Evolutionary conservation across 1,140 invertebrate species (phyloP).

Genomic region (Eciton burchellii): DNA sequence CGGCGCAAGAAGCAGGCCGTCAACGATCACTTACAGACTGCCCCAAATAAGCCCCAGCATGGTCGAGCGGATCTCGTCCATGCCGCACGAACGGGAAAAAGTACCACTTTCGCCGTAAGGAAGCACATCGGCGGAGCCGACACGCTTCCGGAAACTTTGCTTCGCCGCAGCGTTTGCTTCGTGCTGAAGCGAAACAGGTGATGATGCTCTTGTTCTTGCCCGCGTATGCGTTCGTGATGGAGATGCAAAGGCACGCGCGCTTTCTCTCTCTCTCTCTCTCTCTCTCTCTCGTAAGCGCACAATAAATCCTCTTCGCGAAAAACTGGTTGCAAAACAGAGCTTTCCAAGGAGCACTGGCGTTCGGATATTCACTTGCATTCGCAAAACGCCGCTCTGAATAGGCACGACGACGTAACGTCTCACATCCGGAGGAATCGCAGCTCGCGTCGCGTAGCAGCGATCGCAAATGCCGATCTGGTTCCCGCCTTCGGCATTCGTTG

Average conservation of each 20-base stretch:
- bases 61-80: slow-evolving; percentile 22
- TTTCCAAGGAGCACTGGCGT: background rate
- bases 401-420: no score
- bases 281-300: no score
- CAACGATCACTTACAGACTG: slow-evolving; percentile 63
- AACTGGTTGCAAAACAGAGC: background rate
- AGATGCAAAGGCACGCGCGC: no score
- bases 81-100: slow-evolving; percentile 21
- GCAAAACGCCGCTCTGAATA: background rate
- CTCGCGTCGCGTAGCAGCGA: no score
- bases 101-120: background rate
- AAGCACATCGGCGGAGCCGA: background rate
- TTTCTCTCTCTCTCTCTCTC: no score
- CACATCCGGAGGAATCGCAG: no score
- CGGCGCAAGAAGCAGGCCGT: slow-evolving; percentile 56
- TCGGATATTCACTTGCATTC: background rate
- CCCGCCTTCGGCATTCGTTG: background rate
- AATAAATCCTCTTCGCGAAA: background rate
- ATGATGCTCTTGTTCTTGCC: background rate
- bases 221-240: no score
- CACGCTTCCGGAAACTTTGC: background rate
- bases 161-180: background rate
- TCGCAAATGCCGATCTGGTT: no score
- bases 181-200: background rate
- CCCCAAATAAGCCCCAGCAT: slow-evolving; percentile 59